Percentiles rank a stretch among this genome's conserved stretches.
Evolutionary conservation across 2,888 invertebrate species (phyloP).

Genomic region (Athripsodes cinereus): DNA sequence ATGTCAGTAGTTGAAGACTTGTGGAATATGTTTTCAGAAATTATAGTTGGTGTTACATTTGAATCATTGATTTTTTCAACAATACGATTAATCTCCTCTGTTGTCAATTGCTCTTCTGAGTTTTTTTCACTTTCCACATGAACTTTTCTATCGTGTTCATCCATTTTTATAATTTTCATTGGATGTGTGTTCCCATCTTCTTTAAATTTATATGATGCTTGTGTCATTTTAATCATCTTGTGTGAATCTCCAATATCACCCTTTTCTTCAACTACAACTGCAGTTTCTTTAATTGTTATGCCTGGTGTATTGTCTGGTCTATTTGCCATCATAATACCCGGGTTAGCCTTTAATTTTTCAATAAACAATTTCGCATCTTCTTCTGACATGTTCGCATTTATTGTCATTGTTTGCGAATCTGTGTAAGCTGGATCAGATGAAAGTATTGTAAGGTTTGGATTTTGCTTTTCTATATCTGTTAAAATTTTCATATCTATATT

Average conservation of each 20-base stretch:
- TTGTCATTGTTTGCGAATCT: constrained; percentile 49
- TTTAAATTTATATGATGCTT: constrained; percentile 34
- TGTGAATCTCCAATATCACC: constrained; percentile 17
- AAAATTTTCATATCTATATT: constrained; percentile 43
- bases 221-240: constrained; percentile 32
- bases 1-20: constrained; percentile 25
- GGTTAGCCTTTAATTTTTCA: constrained; percentile 45
- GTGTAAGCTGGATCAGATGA: constrained; percentile 45
- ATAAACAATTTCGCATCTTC: constrained; percentile 44
- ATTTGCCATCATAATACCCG: constrained; percentile 28
- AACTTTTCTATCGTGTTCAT: constrained; percentile 32
- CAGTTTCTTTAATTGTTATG: constrained; percentile 22
- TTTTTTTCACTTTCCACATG: constrained; percentile 25
- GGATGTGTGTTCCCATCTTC: constrained; percentile 29
- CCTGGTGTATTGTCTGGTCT: constrained; percentile 8
- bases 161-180: constrained; percentile 27
- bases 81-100: constrained; percentile 8
- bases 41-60: constrained; percentile 8
- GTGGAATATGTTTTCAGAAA: constrained; percentile 4
- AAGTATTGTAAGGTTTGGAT: constrained; percentile 46
- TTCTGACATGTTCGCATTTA: constrained; percentile 48
- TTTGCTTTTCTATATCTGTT: constrained; percentile 44
- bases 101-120: neutral
- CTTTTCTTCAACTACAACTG: constrained; percentile 17
- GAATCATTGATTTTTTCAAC: constrained; percentile 14